Percentiles rank a stretch among this genome's conserved stretches.
phyloP scores from a whole-genome alignment of 2,797 vertebrate genomes.

The Florisuga fusca region DNA sequence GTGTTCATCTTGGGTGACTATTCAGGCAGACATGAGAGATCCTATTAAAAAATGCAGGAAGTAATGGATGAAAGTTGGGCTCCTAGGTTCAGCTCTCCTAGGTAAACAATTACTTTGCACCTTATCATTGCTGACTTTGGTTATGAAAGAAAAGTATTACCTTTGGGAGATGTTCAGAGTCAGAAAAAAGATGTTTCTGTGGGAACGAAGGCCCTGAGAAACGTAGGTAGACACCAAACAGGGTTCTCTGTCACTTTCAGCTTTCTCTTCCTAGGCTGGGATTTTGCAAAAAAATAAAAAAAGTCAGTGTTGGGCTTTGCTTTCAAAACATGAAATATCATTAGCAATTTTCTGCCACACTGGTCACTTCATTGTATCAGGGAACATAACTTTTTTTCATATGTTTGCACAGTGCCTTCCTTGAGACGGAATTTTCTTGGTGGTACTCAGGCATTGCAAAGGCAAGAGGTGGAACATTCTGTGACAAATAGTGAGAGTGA shows the following conservation, averaged over 20 bases:
- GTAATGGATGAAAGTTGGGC: neutral
- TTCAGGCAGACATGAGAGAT: neutral
- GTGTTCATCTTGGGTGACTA: constrained; percentile 18
- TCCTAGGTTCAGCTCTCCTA: neutral
- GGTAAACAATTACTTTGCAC: neutral
- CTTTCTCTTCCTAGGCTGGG: neutral
- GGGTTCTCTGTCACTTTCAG: neutral
- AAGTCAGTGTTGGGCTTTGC: neutral
- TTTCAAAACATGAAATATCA: neutral
- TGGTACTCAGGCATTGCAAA: neutral
- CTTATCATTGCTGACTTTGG: neutral
- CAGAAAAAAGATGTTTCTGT: neutral
- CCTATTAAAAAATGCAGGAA: neutral
- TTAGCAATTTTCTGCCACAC: neutral
- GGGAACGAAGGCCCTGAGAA: neutral
- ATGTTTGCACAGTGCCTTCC: neutral
- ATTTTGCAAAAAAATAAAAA: neutral
- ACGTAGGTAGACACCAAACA: neutral
- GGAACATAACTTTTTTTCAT: neutral
- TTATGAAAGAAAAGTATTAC: neutral
- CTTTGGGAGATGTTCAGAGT: neutral
- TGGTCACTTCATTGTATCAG: neutral
- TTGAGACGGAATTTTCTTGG: constrained; percentile 4
- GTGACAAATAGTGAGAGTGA: constrained; percentile 49
- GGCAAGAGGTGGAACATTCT: constrained; percentile 57